phyloP scores from a whole-genome alignment of 1,140 invertebrate species.

The Leptonema lineaticorne region DNA sequence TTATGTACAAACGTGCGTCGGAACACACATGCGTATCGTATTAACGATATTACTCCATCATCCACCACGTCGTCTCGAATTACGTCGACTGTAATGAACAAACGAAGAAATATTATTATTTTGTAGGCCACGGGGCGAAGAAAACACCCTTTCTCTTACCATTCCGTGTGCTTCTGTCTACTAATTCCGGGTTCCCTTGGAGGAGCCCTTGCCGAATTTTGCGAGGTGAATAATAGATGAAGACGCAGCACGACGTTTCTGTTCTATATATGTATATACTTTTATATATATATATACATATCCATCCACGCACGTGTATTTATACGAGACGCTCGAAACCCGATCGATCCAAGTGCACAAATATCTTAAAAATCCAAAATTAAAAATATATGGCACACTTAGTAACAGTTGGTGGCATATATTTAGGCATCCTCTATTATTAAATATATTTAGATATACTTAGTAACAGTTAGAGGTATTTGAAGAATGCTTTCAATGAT shows the following conservation, averaged over 20 bases:
- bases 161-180: background rate
- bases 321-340: too few relatives aligned
- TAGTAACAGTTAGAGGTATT: too few relatives aligned
- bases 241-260: slow-evolving; percentile 1
- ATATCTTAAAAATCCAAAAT: too few relatives aligned
- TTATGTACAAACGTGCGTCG: background rate
- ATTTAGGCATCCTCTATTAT: too few relatives aligned
- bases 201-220: slow-evolving; percentile 3
- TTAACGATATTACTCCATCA: slow-evolving; percentile 18
- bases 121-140: background rate
- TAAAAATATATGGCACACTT: too few relatives aligned
- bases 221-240: slow-evolving; percentile 20
- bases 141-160: background rate
- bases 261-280: too few relatives aligned
- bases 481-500: too few relatives aligned
- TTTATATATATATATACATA: too few relatives aligned
- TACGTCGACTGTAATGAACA: slow-evolving; percentile 16
- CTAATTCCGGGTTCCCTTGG: background rate
- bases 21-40: background rate
- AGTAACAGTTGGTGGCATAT: too few relatives aligned
- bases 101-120: slow-evolving; percentile 19
- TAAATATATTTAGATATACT: too few relatives aligned
- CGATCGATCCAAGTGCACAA: too few relatives aligned
- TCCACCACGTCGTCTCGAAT: slow-evolving; percentile 11
- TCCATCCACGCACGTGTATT: too few relatives aligned